phyloP scores from a whole-genome alignment of 2,888 invertebrate genomes.

The Miltochrista miniata region DNA sequence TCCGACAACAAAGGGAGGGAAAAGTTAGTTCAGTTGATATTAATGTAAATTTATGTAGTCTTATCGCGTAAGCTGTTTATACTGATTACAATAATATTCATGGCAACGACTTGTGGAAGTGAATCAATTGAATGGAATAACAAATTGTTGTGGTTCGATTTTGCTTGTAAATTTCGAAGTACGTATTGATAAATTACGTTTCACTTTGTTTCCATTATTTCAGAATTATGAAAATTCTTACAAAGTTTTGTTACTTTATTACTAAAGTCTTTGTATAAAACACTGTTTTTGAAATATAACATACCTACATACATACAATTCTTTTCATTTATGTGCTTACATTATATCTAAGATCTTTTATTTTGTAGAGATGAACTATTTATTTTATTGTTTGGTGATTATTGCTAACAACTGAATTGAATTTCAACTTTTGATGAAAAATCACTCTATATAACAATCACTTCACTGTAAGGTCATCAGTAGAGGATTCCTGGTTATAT shows the following conservation, averaged over 20 bases:
- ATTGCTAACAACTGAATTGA: no score
- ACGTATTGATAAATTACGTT: background rate
- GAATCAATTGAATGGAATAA: slow-evolving; percentile 16
- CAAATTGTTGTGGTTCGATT: slow-evolving; percentile 11
- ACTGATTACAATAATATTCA: slow-evolving; percentile 29
- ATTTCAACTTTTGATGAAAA: no score
- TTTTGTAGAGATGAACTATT: no score
- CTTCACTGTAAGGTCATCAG: no score
- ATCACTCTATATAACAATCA: no score
- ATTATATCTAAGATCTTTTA: no score
- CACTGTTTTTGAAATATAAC: no score
- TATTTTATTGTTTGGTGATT: no score
- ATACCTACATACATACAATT: no score
- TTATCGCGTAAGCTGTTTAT: slow-evolving; percentile 30
- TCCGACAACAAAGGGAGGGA: slow-evolving; percentile 15
- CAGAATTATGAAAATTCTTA: background rate
- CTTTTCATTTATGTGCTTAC: no score
- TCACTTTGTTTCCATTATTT: background rate
- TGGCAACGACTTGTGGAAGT: slow-evolving; percentile 7
- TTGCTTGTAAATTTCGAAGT: background rate
- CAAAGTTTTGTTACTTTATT: background rate
- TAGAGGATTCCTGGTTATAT: no score
- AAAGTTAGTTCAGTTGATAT: slow-evolving; percentile 26
- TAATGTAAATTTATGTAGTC: slow-evolving; percentile 29
- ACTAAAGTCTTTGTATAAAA: no score